Percentiles rank a stretch among this genome's conserved stretches.
Evolutionary conservation across 2,797 vertebrate genomes (phyloP).

Genomic region (Poecile montanus): DNA sequence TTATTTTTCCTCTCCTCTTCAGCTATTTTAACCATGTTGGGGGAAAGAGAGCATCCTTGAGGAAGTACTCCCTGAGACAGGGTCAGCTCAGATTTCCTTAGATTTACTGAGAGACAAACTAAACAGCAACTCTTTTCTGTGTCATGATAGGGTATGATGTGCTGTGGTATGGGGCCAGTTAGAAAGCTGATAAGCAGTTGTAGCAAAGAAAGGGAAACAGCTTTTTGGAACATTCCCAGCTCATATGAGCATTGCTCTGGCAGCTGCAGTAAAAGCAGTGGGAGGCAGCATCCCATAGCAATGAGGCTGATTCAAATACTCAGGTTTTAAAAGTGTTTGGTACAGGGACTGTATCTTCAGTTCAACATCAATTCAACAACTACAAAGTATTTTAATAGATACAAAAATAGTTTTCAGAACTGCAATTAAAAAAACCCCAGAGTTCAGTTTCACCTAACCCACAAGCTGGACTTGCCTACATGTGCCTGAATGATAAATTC

Average conservation of each 20-base stretch:
- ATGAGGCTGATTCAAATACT: constrained; percentile 24
- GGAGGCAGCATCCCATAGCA: constrained; percentile 48
- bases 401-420: neutral
- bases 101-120: neutral
- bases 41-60: neutral
- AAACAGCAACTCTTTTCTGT: neutral
- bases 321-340: constrained; percentile 4
- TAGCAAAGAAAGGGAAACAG: constrained; percentile 14
- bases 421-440: neutral
- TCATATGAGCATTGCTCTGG: neutral
- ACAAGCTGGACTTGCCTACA: neutral
- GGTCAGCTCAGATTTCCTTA: neutral
- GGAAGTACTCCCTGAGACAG: neutral
- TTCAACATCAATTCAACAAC: neutral
- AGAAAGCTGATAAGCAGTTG: constrained; percentile 20
- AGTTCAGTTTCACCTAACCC: neutral
- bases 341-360: neutral
- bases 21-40: neutral
- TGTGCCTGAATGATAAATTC: neutral
- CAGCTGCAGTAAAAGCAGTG: constrained; percentile 48
- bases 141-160: neutral
- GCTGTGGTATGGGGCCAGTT: neutral
- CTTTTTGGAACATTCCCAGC: constrained; percentile 49
- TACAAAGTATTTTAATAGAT: neutral
- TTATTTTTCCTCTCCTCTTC: neutral